Conservation (phyloP, 1,140 invertebrate species). For the Nixonia krombeini region DNA sequence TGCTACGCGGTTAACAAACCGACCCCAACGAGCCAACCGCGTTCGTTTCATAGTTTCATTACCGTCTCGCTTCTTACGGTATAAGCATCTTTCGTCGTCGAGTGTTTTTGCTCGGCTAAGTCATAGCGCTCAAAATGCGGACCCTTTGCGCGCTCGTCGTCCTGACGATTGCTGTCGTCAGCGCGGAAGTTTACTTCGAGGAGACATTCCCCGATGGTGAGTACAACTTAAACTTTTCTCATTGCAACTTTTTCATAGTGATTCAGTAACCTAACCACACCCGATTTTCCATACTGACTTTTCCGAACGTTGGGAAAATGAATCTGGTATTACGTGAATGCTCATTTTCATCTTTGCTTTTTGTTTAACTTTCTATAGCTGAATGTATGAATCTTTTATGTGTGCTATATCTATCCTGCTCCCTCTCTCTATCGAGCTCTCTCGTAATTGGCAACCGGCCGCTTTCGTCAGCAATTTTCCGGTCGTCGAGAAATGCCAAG, state of each 20-base stretch:
- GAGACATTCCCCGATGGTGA: slow-evolving; percentile 85
- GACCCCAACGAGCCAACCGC: slow-evolving; percentile 42
- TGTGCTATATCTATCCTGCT: neutral
- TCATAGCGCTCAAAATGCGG: slow-evolving; percentile 72
- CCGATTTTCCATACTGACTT: neutral
- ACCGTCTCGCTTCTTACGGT: slow-evolving; percentile 60
- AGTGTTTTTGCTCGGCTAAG: slow-evolving; percentile 45
- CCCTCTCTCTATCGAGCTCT: neutral
- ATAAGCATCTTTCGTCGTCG: slow-evolving; percentile 61
- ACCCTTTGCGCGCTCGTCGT: slow-evolving; percentile 70
- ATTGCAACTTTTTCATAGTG: slow-evolving; percentile 2
- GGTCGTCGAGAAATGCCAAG: neutral
- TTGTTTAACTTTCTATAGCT: neutral
- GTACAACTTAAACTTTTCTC: slow-evolving; percentile 48
- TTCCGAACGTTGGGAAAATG: neutral
- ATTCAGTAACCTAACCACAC: slow-evolving; percentile 9
- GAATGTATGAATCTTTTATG: too few relatives aligned
- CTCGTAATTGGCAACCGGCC: neutral
- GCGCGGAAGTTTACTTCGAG: slow-evolving; percentile 77
- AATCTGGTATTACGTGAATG: neutral
- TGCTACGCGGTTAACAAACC: slow-evolving; percentile 47
- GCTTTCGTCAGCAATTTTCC: neutral
- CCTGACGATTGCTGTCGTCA: slow-evolving; percentile 66
- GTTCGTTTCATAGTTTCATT: slow-evolving; percentile 38
- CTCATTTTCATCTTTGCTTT: neutral